These are phyloP conservation scores for Hiodon alosoides DNA, from an alignment of 2,113 vertebrate species.

Conservation along the genomic window DNA sequence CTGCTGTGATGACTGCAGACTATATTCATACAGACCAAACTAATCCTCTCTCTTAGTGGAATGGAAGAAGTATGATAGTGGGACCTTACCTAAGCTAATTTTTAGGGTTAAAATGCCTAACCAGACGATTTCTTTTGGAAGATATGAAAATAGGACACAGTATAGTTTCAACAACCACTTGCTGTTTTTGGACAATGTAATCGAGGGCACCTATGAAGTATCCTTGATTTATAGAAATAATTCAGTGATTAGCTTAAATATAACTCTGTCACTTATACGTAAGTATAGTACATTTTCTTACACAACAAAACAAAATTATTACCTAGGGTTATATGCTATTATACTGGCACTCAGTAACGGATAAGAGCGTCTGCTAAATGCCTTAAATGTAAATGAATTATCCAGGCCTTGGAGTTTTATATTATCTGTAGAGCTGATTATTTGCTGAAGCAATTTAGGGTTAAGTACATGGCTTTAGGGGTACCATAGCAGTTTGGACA, in stretches of 20 bases:
- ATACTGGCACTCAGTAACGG: background rate
- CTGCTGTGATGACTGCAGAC: conserved; percentile 11
- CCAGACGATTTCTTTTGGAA: background rate
- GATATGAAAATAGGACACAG: background rate
- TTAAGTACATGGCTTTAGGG: too few species aligned
- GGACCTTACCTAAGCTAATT: background rate
- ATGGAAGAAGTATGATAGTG: conserved; percentile 17
- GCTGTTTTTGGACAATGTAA: conserved; percentile 30
- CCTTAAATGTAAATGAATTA: background rate
- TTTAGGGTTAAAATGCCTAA: accelerated
- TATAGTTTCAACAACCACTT: conserved; percentile 31
- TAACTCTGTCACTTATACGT: conserved; percentile 33
- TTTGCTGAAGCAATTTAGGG: too few species aligned
- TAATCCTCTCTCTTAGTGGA: background rate
- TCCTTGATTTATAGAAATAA: background rate
- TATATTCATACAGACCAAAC: background rate
- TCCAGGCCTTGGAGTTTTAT: background rate
- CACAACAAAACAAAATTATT: background rate
- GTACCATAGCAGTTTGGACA: too few species aligned
- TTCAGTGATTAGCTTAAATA: accelerated
- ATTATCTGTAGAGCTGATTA: background rate
- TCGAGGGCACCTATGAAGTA: conserved; percentile 34
- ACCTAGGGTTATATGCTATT: background rate
- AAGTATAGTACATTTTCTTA: conserved; percentile 22
- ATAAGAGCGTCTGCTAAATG: background rate